Base-by-base conservation (phyloP, 2,888 invertebrate species). In the Lasioglossum malachurum region DNA sequence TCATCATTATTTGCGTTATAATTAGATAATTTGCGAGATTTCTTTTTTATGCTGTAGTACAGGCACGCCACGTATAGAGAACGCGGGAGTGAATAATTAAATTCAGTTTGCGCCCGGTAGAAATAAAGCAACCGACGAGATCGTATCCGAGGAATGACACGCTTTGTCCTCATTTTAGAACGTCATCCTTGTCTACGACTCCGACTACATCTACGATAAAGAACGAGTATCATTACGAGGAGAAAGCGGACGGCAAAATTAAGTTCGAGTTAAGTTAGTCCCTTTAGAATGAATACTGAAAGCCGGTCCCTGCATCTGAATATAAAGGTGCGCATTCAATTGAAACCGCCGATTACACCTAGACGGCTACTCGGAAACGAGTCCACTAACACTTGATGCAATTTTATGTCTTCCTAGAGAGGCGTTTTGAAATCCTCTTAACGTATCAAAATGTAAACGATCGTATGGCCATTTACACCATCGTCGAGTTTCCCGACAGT, bases 11-110 rank as follows among this genome's bases (percentile, higher is more conserved):
- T 69, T 35, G 83, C 73, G 31, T 46, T 73, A 78, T 87, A 82
- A 89, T 89, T 88, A 79, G 82, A 71, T 74, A 41, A 46, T 38
- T 16, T 49, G 19, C 38, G n/a, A 69, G 83, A 60, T 83, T 73
- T 16, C 53, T 57, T 57, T 78, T 79, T 78, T 77, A 74, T 71
- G 72, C 78, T 64, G 31, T 44, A 38, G 69, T 75, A 72, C 76
- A 82, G 78, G 64, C 57, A 76, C 38, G 60, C 57, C 69, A 57
- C 31, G 57, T 44, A 69, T 31, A 41, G 60, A 69, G 77, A 72
- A 78, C 60, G 46, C 72, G 57, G 69, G 84, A 46, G 74, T 44
- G 67, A 86, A 87, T 90, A 90, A 90, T 90, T 87, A 83, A 84
- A 86, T 83, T 72, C 69, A 80, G 72, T 75, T 76, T 78, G 73